Base-by-base conservation (phyloP, 2,113 vertebrate species). In the Pygoscelis adeliae region DNA sequence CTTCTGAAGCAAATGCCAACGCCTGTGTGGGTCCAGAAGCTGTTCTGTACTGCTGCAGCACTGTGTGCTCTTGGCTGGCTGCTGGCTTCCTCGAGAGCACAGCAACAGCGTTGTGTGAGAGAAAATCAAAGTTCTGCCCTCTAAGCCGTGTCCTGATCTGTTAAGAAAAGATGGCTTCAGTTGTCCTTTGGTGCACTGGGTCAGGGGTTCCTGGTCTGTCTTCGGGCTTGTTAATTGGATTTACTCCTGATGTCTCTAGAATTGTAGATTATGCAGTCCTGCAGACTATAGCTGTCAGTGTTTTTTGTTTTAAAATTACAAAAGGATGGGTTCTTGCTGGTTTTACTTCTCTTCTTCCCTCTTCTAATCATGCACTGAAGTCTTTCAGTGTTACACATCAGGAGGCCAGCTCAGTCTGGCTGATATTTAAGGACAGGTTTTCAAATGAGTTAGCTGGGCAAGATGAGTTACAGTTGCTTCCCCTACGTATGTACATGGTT, bases 201-300 rank as follows among this genome's bases (percentile, higher is more conserved):
- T 95, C 82, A 91, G 82, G 47, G 52, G 47, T 84, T 92, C 47
- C 46, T 83, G 36, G 71, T 89, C 80, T 87, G 74, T 97, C 52
- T 96, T 89, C 11, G 58, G 72, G 73, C 18, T 88, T 81, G 87
- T 66, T 92, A 89, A 84, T 96, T 96, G 78, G 95, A 82, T 97
- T 97, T 97, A 78, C 23, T 93, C 49, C 91, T n/a, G 52, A 76
- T 89, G 80, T 93, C 73, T 95, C 79, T 63, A 56, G 58, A 88
- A 91, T 42, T 91, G 50, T 87, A 78, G 87, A 93, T 91, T 38
- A 59, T 63, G 71, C 71, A 73, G 80, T 93, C 59, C 93, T 83
- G 77, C 80, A 87, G 86, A 73, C 87, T 77, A 7, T 27, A 95
- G 70, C 90, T 94, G 82, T 81, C 93, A 79, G 74, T 96, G 50